A percentile compares a stretch with the other conserved stretches of the same genome.
These are phyloP conservation scores for Melanotaenia maccullochi DNA, from an alignment of 2,797 vertebrate species.

Conservation along the genomic window DNA sequence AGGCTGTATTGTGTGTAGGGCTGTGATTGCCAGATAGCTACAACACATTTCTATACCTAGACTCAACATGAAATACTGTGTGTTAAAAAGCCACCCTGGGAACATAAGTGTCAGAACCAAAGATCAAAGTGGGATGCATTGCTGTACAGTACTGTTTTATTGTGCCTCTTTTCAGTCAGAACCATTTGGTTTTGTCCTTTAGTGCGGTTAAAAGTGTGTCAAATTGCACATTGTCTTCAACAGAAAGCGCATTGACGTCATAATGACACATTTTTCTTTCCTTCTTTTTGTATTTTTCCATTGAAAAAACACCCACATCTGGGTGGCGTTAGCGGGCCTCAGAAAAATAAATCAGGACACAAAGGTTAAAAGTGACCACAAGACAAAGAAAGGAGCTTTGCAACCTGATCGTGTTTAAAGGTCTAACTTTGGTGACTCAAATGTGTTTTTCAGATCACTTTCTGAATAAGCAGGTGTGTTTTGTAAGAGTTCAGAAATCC, in stretches of 20 bases:
- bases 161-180: constrained; percentile 43
- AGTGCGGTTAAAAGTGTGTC: constrained; percentile 49
- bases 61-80: constrained; percentile 61
- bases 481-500: constrained; percentile 38
- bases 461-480: constrained; percentile 37
- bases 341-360: constrained; percentile 70
- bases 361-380: constrained; percentile 57
- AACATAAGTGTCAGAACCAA: constrained; percentile 1
- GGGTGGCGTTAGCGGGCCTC: constrained; percentile 66
- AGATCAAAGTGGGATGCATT: constrained; percentile 31
- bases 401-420: constrained; percentile 57
- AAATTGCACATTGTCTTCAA: constrained; percentile 48
- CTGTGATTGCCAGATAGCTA: constrained; percentile 38
- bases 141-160: constrained; percentile 7
- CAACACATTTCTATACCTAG: constrained; percentile 53
- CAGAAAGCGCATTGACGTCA: constrained; percentile 51
- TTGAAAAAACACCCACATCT: constrained; percentile 70
- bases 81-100: constrained; percentile 59
- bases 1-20: constrained; percentile 54
- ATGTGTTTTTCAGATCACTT: constrained; percentile 38
- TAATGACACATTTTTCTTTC: constrained; percentile 33
- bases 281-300: constrained; percentile 39
- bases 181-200: constrained; percentile 27
- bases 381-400: constrained; percentile 47
- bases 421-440: constrained; percentile 50